Base-by-base conservation (phyloP, 2,113 vertebrate genomes). In the Poicephalus meyeri region DNA sequence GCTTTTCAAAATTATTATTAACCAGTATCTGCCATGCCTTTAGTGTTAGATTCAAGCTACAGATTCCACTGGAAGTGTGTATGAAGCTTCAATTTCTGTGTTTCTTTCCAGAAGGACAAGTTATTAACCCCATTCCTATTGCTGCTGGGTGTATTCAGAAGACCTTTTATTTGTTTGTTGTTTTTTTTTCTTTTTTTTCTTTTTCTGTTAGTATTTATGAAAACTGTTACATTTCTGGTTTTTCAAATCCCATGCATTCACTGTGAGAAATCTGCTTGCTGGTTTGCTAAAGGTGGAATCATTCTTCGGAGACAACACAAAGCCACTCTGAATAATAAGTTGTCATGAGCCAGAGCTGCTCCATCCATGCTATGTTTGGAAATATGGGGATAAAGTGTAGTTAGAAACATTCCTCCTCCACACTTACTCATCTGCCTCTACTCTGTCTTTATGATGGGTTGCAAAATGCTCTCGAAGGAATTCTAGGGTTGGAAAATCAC, bases 401-500 rank as follows among this genome's bases (percentile, higher is more conserved):
- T 72, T 73, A 85, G 84, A 96, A 93, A 90, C 92, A 86, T 84
- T 95, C 88, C 90, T 88, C 90, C 93, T 86, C 80, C 85, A 66
- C 61, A 65, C n/a, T 88, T 94, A 84, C 83, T 95, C 86, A 82
- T 69, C 89, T 56, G 16, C n/a, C 72, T 84, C 39, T 74, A 29
- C 4, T 2, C 44, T 64, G 47, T 80, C 65, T 80, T 69, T 58
- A 41, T 33, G 41, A 55, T 88, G 81, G 70, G 78, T 55, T 88
- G 88, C 50, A 79, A 55, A 88, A 86, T 49, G 28, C 71, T 42
- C 89, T 86, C 74, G 71, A 53, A 92, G 65, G 74, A 91, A 58
- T 95, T 73, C 55, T 52, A 50, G 61, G 50, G 19, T 19, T 77
- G 80, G 49, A 71, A 47, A 70, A 88, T 49, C 53, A 16, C 44